Evolutionary conservation across 2,888 invertebrate species (phyloP), one percentile per base, ranked within the genome.

Genomic region (Drepanosiphum platanoidis): DNA sequence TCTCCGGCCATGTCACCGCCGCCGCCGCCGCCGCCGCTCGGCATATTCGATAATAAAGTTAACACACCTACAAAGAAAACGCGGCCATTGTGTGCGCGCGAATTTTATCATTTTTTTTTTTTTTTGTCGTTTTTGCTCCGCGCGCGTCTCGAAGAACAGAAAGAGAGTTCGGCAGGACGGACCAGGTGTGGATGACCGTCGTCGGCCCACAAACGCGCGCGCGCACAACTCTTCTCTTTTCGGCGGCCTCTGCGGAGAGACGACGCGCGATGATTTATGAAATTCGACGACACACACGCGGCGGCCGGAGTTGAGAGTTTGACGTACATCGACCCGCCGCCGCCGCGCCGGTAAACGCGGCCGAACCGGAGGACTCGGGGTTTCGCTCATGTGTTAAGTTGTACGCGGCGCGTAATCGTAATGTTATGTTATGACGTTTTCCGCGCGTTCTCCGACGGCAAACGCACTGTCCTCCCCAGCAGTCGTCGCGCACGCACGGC

Each of bases 11-110:
- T 58, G 58, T 52, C 52, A 39, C 71, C 58, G 30, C 52, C 70
- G 5, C 5, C 52, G 9, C 30, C 32, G 13, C 22, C 36, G n/a
- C n/a, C 0, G 13, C 13, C 58, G 72, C 72, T 74, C 52, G 80
- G 70, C 7, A 58, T 58, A 74, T 83, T 75, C 46, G 46, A 83
- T 83, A 75, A 83, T 83, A 83, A 83, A 83, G 83, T 74, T 83
- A 83, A 83, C 83, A 83, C 83, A 72, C 46, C 64, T 66, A 64
- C 64, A 66, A 66, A 66, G 83, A 83, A 74, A 72, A 34, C 30
- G 52, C 42, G 61, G 30, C 83, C 39, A 66, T 83, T 83, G 74
- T 83, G 46, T 30, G 8, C 22, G 27, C 5, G 27, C 8, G 66
- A 78, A 30, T 64, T 66, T 78, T 78, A 78, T 78, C 32, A 30